A percentile compares a stretch with the other conserved stretches of the same genome.
Conservation (phyloP, 2,888 invertebrate genomes). For the Orthosia gracilis region DNA sequence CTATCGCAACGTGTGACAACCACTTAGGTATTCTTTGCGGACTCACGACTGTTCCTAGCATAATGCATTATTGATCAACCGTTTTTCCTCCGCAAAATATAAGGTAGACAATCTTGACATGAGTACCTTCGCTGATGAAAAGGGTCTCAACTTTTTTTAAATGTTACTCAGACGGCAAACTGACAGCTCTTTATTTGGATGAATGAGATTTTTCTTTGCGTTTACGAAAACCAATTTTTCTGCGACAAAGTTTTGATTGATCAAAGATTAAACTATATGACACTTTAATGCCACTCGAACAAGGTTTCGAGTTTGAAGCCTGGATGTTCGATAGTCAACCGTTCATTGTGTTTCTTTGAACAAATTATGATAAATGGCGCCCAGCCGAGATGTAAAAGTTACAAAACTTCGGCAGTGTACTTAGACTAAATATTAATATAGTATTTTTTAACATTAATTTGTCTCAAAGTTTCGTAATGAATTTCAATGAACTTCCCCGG, state of each 20-base stretch:
- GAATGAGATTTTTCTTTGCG: conserved; percentile 45
- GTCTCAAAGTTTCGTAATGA: conserved; percentile 30
- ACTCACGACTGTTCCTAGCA: conserved; percentile 43
- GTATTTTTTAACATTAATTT: conserved; percentile 61
- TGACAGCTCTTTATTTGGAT: conserved; percentile 59
- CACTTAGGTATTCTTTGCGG: conserved; percentile 66
- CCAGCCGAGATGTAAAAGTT: conserved; percentile 70
- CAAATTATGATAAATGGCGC: conserved; percentile 72
- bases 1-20: conserved; percentile 66
- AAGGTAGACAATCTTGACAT: conserved; percentile 46
- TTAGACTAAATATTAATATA: conserved; percentile 70
- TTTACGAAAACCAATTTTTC: conserved; percentile 49
- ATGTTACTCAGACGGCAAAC: conserved; percentile 52
- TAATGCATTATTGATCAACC: conserved; percentile 63
- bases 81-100: conserved; percentile 46
- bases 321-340: conserved; percentile 56
- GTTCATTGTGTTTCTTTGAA: conserved; percentile 70
- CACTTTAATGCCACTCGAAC: conserved; percentile 52
- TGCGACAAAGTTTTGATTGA: conserved; percentile 55
- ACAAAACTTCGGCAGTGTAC: conserved; percentile 64
- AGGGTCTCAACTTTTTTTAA: conserved; percentile 53
- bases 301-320: conserved; percentile 30
- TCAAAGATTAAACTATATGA: conserved; percentile 61
- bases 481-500: conserved; percentile 23
- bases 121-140: conserved; percentile 48